A percentile compares a stretch with the other conserved stretches of the same genome.
phyloP scores from a whole-genome alignment of 2,888 invertebrate species.

The Clepsis dumicolana region DNA sequence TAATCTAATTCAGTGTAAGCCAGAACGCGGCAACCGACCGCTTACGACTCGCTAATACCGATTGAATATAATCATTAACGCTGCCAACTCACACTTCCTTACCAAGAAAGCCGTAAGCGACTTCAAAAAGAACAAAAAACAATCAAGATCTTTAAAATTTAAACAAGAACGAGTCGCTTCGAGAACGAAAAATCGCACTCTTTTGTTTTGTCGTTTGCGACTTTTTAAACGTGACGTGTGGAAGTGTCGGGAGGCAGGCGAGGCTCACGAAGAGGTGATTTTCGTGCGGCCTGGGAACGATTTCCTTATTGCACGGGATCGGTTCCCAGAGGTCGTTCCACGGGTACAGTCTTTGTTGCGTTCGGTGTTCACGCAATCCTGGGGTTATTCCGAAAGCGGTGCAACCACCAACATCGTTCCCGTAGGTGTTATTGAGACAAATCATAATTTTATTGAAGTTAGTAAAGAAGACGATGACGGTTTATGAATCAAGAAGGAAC shows the following conservation, averaged over 20 bases:
- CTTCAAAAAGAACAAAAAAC: background rate
- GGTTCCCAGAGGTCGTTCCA: conserved; percentile 72
- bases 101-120: conserved; percentile 46
- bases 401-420: background rate
- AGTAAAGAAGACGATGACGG: no score
- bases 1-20: conserved; percentile 39
- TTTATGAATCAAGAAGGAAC: no score
- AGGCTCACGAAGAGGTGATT: conserved; percentile 73
- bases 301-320: conserved; percentile 79
- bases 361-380: conserved; percentile 67
- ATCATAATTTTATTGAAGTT: no score
- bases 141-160: background rate
- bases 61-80: conserved; percentile 68
- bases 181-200: background rate
- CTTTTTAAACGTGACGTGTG: conserved; percentile 26
- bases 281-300: conserved; percentile 73
- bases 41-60: conserved; percentile 56
- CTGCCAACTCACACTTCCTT: conserved; percentile 50
- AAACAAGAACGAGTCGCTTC: background rate
- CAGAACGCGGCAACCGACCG: conserved; percentile 19
- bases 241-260: conserved; percentile 47
- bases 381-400: background rate
- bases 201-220: conserved; percentile 33
- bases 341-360: conserved; percentile 64
- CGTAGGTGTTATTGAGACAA: background rate